Evolutionary conservation across 2,888 invertebrate genomes (phyloP).

Genomic region (Andrena chrysosceles): DNA sequence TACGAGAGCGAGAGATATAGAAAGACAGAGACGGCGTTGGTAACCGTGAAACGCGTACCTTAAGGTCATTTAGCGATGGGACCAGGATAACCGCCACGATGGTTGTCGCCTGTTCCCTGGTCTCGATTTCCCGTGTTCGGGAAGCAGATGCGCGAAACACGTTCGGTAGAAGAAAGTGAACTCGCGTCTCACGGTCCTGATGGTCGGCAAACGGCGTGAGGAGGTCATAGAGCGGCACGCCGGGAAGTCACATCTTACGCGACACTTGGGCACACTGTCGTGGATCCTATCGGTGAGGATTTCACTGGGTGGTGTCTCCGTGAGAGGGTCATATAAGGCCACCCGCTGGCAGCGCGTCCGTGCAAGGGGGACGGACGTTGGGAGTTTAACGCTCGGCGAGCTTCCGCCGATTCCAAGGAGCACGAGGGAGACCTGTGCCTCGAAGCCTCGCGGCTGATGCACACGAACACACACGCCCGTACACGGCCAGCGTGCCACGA

Average conservation of each 20-base stretch:
- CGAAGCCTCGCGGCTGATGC: no score
- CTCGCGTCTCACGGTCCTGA: conserved; percentile 30
- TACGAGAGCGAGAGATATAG: not conserved
- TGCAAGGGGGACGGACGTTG: not conserved
- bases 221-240: conserved; percentile 31
- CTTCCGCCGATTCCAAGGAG: conserved; percentile 8
- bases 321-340: conserved; percentile 37
- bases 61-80: conserved; percentile 41
- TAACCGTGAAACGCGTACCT: conserved; percentile 54
- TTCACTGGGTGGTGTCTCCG: conserved; percentile 23
- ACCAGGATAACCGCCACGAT: not conserved
- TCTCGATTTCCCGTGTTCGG: not conserved
- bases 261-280: conserved; percentile 39
- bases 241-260: conserved; percentile 67
- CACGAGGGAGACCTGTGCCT: no score
- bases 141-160: conserved; percentile 9
- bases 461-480: not conserved
- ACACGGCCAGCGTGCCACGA: not conserved
- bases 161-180: not conserved
- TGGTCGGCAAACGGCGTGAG: conserved; percentile 29
- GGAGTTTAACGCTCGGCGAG: not conserved
- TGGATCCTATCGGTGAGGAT: conserved; percentile 2
- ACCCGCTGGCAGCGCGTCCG: not conserved
- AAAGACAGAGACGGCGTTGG: not conserved
- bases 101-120: not conserved